These are phyloP conservation scores for Papilio gigon DNA, from an alignment of 2,888 invertebrate species.

Conservation along the genomic window DNA sequence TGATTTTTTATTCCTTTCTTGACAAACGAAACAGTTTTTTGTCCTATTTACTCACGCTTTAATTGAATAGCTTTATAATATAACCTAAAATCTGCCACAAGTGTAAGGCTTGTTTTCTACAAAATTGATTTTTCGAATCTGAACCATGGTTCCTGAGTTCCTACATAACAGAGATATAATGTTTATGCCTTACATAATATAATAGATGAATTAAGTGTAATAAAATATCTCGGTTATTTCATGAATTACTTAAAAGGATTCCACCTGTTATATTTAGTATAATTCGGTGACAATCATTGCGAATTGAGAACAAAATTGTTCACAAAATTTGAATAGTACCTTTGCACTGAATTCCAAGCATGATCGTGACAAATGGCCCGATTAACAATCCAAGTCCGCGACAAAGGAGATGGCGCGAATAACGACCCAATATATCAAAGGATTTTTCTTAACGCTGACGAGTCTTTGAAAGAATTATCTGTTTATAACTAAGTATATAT, in stretches of 20 bases:
- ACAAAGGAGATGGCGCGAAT: constrained; percentile 75
- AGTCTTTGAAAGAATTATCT: constrained; percentile 61
- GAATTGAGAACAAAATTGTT: constrained; percentile 65
- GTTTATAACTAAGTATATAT: constrained; percentile 56
- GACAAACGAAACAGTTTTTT: no score
- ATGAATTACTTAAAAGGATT: not conserved
- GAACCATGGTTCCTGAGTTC: no score
- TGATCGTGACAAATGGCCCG: constrained; percentile 79
- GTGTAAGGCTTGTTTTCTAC: no score
- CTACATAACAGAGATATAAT: no score
- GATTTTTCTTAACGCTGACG: constrained; percentile 73
- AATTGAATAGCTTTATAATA: no score
- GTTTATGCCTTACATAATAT: no score
- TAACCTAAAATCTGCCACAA: no score
- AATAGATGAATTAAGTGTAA: no score
- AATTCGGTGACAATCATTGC: constrained; percentile 41
- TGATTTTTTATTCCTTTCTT: no score
- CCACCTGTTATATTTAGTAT: constrained; percentile 24
- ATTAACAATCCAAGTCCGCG: constrained; percentile 76
- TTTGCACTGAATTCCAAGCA: constrained; percentile 69
- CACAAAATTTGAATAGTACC: constrained; percentile 70
- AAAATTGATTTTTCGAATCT: no score
- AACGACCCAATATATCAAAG: constrained; percentile 81
- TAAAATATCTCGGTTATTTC: constrained; percentile 1
- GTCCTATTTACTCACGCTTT: no score